These are phyloP conservation scores for Shinisaurus crocodilurus DNA, from an alignment of 2,113 vertebrate genomes.

Conservation along the genomic window DNA sequence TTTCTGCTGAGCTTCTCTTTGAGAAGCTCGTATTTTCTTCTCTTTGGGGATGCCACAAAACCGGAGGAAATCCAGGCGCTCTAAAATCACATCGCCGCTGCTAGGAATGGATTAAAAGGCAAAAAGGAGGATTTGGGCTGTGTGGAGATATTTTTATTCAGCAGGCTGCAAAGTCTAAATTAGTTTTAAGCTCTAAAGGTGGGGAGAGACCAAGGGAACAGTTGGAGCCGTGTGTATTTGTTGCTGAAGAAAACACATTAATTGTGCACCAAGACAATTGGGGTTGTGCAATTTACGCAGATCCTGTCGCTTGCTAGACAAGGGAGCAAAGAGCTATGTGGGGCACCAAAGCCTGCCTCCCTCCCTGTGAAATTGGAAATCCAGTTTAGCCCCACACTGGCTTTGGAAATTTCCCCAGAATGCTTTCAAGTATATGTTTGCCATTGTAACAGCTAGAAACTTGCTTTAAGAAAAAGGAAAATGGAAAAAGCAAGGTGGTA, in stretches of 20 bases:
- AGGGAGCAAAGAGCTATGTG: background rate
- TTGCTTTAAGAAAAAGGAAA: background rate
- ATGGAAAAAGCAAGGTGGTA: no score
- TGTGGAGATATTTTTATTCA: background rate
- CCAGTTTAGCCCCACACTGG: background rate
- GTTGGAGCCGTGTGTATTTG: background rate
- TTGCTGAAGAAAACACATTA: background rate
- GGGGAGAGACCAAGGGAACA: constrained; percentile 7
- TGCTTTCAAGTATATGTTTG: background rate
- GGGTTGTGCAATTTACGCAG: background rate
- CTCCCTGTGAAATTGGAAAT: background rate
- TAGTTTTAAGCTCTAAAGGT: constrained; percentile 34
- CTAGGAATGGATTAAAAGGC: background rate
- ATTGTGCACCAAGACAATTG: background rate
- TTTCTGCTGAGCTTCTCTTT: constrained; percentile 1
- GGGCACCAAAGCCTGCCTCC: background rate
- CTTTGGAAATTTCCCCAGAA: background rate
- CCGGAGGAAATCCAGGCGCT: background rate
- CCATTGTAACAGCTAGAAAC: background rate
- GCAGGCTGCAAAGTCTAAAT: constrained; percentile 21
- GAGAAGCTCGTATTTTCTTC: background rate
- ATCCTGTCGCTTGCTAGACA: background rate
- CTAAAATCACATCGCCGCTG: background rate
- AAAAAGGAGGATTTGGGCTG: background rate
- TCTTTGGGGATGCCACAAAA: background rate